These are phyloP conservation scores for Raja brachyura DNA, from an alignment of 2,113 vertebrate genomes.

Conservation along the genomic window DNA sequence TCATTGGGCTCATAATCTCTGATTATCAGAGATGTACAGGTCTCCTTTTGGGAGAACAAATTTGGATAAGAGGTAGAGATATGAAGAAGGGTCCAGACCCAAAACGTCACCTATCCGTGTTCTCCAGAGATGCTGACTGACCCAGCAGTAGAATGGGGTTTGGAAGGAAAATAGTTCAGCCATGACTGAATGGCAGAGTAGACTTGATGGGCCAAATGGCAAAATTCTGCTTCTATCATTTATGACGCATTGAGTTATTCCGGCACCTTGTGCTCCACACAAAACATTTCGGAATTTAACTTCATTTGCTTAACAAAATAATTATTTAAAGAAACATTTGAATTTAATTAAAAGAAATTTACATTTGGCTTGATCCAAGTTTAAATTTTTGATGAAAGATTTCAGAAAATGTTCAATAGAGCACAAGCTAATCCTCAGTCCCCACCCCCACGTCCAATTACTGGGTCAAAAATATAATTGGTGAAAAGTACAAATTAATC, in stretches of 20 bases:
- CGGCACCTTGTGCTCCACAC: no score
- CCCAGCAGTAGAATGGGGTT: no score
- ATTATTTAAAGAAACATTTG: neutral
- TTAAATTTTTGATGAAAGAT: neutral
- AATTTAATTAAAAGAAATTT: neutral
- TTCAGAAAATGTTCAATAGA: neutral
- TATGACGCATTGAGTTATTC: no score
- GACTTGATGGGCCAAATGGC: no score
- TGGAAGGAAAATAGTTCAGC: no score
- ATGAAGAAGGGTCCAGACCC: no score
- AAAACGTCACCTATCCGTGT: no score
- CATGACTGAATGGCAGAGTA: no score
- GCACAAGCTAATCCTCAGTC: neutral
- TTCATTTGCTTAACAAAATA: slow-evolving; percentile 4
- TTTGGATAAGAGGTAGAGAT: neutral
- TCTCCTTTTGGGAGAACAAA: neutral
- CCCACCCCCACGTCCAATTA: neutral
- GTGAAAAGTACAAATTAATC: neutral
- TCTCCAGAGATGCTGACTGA: no score
- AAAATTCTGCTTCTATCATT: no score
- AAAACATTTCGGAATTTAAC: neutral
- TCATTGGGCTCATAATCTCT: no score
- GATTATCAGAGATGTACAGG: no score
- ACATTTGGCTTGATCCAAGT: neutral
- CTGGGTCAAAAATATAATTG: neutral